Evolutionary conservation across 1,140 invertebrate species (phyloP).

Genomic region (Acromyrmex echinatior): DNA sequence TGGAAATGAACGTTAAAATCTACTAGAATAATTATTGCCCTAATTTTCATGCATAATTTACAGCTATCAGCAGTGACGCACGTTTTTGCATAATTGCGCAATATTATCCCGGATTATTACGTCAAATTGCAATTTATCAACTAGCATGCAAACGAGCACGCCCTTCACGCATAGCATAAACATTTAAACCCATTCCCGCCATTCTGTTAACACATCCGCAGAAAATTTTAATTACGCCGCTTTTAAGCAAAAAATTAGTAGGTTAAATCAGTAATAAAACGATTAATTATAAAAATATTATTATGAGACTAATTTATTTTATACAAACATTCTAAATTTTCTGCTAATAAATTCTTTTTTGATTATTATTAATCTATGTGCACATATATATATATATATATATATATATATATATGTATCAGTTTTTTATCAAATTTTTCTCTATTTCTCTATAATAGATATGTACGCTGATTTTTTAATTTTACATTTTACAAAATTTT

Average conservation of each 20-base stretch:
- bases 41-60: slow-evolving; percentile 59
- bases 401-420: no score
- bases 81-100: slow-evolving; percentile 63
- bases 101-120: slow-evolving; percentile 59
- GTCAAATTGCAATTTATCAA: slow-evolving; percentile 64
- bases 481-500: slow-evolving; percentile 10
- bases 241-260: slow-evolving; percentile 25
- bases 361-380: no score
- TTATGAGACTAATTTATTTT: neutral
- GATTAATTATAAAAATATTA: neutral
- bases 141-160: slow-evolving; percentile 54
- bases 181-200: slow-evolving; percentile 24
- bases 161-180: slow-evolving; percentile 37
- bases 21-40: slow-evolving; percentile 39
- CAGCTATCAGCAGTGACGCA: slow-evolving; percentile 48
- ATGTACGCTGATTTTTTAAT: neutral
- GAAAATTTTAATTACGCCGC: slow-evolving; percentile 26
- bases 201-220: neutral
- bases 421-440: neutral
- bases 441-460: neutral
- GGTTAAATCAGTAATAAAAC: neutral
- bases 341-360: neutral
- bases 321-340: neutral
- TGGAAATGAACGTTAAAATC: slow-evolving; percentile 56
- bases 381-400: neutral